Evolutionary conservation across 35 echinoderm and acorn worm species (phyloP), one percentile per base, ranked within the genome.

Genomic region (Apostichopus japonicus): DNA sequence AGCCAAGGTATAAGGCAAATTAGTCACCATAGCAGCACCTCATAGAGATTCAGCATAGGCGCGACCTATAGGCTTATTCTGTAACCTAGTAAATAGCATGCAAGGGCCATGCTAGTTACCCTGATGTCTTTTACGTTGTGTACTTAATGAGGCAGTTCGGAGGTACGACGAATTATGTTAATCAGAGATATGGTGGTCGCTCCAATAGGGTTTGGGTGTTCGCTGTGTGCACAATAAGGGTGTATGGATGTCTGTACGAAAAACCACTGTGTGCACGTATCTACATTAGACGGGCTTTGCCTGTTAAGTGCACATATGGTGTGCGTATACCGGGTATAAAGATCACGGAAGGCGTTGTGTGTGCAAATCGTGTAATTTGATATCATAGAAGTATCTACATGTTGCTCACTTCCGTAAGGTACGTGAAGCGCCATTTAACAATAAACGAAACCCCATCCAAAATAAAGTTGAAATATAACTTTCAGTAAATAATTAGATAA

Each of bases 141-240:
- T 72, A 89, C 86, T 89, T 89, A 89, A 89, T 89, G 86, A 89
- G 86, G 86, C 86, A 89, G 67, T 72, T 51, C 62, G 86, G 86
- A 89, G 86, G 86, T 89, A 89, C 86, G 67, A 44, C 62, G 86
- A 89, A 89, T 89, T 89, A 89, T 89, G 86, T 89, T 89, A 89
- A 89, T 89, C 61, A 89, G 86, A 8, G 63, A 33, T 14, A 89
- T 89, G 86, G 86, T 89, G 86, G 86, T 89, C 86, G 86, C 86
- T 89, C 56, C 21, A 89, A 89, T 72, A 59, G 86, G 86, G 86
- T 73, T 89, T 89, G 86, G 61, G 86, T 89, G 86, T 65, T 65
- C 62, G 56, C 81, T 57, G 81, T 84, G 86, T 89, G 63, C 62
- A 89, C 86, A 72, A 89, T 72, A 89, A 89, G 86, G 86, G 86